Percentiles rank a stretch among this genome's conserved stretches.
Conservation (phyloP, 2,797 vertebrate genomes). For the Alfaro cultratus region DNA sequence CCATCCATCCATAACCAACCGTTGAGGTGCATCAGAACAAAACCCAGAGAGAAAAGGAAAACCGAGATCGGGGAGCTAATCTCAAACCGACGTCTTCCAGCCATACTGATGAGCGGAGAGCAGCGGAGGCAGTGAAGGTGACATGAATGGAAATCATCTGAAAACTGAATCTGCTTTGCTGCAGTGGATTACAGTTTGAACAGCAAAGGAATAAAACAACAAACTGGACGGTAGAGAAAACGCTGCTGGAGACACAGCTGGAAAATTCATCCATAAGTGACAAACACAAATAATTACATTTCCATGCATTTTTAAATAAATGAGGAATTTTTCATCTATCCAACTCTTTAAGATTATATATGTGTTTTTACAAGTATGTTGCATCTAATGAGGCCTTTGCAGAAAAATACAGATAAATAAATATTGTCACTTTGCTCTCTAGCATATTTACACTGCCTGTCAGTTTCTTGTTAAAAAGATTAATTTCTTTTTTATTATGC, state of each 20-base stretch:
- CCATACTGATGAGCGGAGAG: conserved; percentile 64
- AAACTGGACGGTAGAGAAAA: not conserved
- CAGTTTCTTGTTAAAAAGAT: too few relatives aligned
- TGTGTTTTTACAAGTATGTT: not conserved
- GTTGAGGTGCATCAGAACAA: conserved; percentile 48
- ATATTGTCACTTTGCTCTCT: too few relatives aligned
- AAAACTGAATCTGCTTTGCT: not conserved
- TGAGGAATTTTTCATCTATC: not conserved
- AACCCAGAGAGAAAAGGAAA: conserved; percentile 32
- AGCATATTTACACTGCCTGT: too few relatives aligned
- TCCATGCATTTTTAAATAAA: not conserved
- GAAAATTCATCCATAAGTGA: not conserved
- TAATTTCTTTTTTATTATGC: too few relatives aligned
- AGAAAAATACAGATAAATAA: not conserved
- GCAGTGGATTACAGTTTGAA: not conserved
- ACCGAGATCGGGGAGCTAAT: conserved; percentile 38
- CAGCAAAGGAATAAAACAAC: not conserved
- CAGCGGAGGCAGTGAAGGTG: conserved; percentile 12
- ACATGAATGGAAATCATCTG: conserved; percentile 14
- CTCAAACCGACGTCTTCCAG: conserved; percentile 65
- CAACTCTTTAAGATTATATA: not conserved
- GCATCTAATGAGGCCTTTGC: not conserved
- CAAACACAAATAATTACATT: not conserved
- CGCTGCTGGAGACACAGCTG: not conserved
- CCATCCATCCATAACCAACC: conserved; percentile 25